Conservation (phyloP, 1,140 invertebrate genomes). For the Muscidifurax raptorellus region DNA sequence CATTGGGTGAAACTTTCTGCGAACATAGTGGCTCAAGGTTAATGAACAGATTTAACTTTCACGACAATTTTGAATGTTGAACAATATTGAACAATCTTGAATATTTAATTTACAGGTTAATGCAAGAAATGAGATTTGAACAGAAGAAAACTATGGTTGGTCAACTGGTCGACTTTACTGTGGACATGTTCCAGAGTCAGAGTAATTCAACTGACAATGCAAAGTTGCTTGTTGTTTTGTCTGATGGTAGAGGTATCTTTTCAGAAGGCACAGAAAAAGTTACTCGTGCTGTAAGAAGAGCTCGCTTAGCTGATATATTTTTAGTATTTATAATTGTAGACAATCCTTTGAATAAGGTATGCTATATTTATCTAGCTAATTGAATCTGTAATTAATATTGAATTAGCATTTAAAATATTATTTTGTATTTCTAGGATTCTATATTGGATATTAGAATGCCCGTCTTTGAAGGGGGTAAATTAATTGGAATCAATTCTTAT, state of each 20-base stretch:
- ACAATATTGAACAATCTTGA: neutral
- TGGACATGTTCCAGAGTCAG: slow-evolving; percentile 81
- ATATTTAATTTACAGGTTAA: slow-evolving; percentile 72
- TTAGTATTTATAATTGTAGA: slow-evolving; percentile 97
- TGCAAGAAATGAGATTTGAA: slow-evolving; percentile 87
- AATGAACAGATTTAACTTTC: slow-evolving; percentile 31
- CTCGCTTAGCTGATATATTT: slow-evolving; percentile 90
- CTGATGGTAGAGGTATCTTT: slow-evolving; percentile 95
- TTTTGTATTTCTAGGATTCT: slow-evolving; percentile 82
- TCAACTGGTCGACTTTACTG: slow-evolving; percentile 86
- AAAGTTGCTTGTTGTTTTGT: slow-evolving; percentile 94
- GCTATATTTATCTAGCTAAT: slow-evolving; percentile 19
- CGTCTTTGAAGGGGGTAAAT: slow-evolving; percentile 81
- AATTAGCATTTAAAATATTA: slow-evolving; percentile 1
- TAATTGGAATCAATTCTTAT: slow-evolving; percentile 83
- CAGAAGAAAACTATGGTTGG: slow-evolving; percentile 89
- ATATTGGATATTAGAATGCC: slow-evolving; percentile 93
- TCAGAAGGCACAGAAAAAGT: slow-evolving; percentile 91
- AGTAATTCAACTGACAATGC: slow-evolving; percentile 79
- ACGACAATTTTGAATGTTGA: neutral
- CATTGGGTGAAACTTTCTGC: slow-evolving; percentile 90
- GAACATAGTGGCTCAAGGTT: slow-evolving; percentile 86
- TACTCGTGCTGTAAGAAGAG: slow-evolving; percentile 85
- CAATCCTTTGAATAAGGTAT: slow-evolving; percentile 92
- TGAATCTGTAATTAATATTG: neutral